phyloP scores from a whole-genome alignment of 2,888 invertebrate species.

The Tinea semifulvella region DNA sequence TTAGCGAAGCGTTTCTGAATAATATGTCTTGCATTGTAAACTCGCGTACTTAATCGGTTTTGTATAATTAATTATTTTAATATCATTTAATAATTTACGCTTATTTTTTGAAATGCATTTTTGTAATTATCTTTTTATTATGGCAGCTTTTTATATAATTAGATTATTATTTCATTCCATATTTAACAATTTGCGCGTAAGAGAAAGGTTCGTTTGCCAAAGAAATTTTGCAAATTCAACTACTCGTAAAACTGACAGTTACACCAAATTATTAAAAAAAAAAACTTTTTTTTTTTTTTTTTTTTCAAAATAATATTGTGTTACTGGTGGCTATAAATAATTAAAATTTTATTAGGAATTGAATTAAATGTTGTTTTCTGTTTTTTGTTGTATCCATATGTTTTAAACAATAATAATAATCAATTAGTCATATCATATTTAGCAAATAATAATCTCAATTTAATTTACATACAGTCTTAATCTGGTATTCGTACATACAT shows the following conservation, averaged over 20 bases:
- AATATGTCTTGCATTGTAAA: no score
- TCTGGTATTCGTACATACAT: no score
- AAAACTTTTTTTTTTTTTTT: no score
- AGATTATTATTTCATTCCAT: constrained; percentile 26
- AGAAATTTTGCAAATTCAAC: constrained; percentile 3
- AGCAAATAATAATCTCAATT: no score
- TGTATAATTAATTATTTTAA: constrained; percentile 27
- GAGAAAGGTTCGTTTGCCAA: constrained; percentile 1
- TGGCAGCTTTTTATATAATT: constrained; percentile 53
- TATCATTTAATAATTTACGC: constrained; percentile 45
- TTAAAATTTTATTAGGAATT: not conserved
- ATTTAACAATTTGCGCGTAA: not conserved
- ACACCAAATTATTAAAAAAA: no score
- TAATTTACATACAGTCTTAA: no score
- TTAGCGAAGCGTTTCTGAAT: no score
- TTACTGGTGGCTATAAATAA: no score
- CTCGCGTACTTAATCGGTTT: constrained; percentile 54
- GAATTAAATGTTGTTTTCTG: not conserved
- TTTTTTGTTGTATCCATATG: not conserved
- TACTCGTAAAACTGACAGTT: not conserved
- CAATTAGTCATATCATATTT: no score
- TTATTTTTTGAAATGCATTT: constrained; percentile 58
- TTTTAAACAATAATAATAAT: no score
- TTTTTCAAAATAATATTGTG: no score
- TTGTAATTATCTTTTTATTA: constrained; percentile 31